Percentiles rank a stretch among this genome's conserved stretches.
Conservation (phyloP, 2,888 invertebrate species). For the Yponomeuta malinellus region DNA sequence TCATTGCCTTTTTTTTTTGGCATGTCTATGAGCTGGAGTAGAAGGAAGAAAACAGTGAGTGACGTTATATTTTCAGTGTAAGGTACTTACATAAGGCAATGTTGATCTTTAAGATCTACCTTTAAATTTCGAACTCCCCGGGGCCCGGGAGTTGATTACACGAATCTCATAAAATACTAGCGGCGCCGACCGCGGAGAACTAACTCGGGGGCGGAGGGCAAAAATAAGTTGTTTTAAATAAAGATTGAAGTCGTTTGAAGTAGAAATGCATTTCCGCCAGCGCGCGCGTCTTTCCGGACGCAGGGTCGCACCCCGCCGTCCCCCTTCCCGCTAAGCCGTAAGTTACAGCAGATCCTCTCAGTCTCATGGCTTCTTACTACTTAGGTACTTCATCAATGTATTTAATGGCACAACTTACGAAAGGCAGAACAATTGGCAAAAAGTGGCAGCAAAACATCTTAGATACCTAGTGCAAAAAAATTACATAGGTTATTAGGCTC, state of each 20-base stretch:
- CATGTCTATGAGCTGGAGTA: too few species aligned
- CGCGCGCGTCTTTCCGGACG: conserved; percentile 14
- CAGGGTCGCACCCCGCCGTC: conserved; percentile 12
- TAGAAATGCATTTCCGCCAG: conserved; percentile 16
- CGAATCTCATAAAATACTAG: conserved; percentile 6
- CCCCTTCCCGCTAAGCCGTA: conserved; percentile 13
- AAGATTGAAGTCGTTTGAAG: conserved; percentile 16
- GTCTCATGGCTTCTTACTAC: conserved; percentile 18
- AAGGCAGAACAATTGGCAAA: too few species aligned
- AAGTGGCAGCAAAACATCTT: too few species aligned
- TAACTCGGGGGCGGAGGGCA: conserved; percentile 2
- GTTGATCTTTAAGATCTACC: neutral
- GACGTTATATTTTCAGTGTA: too few species aligned
- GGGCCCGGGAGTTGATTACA: neutral
- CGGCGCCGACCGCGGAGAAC: conserved; percentile 4
- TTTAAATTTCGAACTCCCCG: neutral
- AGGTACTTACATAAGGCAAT: neutral
- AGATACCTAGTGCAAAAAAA: too few species aligned
- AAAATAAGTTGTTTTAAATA: conserved; percentile 15
- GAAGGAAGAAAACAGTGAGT: too few species aligned
- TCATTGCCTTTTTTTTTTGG: too few species aligned
- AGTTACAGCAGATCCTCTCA: neutral
- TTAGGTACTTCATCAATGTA: too few species aligned
- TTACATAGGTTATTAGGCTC: too few species aligned
- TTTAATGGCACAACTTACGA: too few species aligned